Evolutionary conservation across 1,140 invertebrate species (phyloP), one percentile per base, ranked within the genome.

Genomic region (Cephus cinctus): DNA sequence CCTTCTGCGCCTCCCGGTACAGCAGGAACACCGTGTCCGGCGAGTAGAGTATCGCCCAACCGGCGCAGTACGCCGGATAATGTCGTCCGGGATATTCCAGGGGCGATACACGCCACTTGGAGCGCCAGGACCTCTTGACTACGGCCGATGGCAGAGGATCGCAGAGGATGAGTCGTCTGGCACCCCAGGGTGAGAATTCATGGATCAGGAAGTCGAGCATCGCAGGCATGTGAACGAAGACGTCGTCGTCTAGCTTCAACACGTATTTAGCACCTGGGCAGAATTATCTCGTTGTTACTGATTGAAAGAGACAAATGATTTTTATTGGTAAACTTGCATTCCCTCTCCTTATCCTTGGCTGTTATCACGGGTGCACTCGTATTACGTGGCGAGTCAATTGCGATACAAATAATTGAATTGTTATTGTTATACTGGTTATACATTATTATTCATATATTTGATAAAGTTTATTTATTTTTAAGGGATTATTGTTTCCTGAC

Each of bases 161-260:
- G 58, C 86, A 88, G 11, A 84, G 74, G 20, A 88, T 77, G 30
- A 86, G 64, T 20, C 81, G 75, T 41, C 70, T 71, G 6, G 78
- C 78, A n/a, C 82, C 82, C 65, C 75, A 79, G 0, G 80, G 78
- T 14, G 80, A 82, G 42, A 85, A 51, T 45, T 78, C 73, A 31
- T 71, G 60, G 1, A 63, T 78, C 5, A 92, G 62, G 70, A 87
- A 86, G 46, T 81, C 76, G 15, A 84, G 50, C 56, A 92, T 69
- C 21, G 78, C 79, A 47, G 81, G 78, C 31, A 83, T 81, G 71
- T 90, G 85, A 34, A 90, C 86, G 65, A 89, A 88, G 31, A 90
- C 82, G 72, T 91, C 88, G 60, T 91, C 88, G 64, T 91, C 88
- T 59, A 84, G 82, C 71, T 91, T 90, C 54, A 91, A 77, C 54